Conservation (phyloP, 2,888 invertebrate species). For the Thyatira batis region DNA sequence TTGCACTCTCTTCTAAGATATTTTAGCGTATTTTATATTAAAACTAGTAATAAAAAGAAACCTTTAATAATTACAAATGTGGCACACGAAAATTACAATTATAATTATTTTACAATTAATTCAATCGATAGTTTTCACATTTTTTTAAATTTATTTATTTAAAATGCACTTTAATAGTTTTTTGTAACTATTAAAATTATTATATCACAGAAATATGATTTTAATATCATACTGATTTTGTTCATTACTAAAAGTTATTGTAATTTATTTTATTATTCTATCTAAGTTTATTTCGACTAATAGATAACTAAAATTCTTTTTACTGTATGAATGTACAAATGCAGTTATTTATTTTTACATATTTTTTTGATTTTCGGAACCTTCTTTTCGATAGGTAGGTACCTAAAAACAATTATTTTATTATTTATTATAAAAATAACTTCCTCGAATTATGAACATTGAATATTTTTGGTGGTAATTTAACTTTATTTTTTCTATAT, state of each 20-base stretch:
- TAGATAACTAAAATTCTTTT: neutral
- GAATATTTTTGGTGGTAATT: too few relatives aligned
- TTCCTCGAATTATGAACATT: neutral
- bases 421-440: neutral
- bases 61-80: constrained; percentile 3
- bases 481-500: too few relatives aligned
- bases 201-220: constrained; percentile 56
- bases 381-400: too few relatives aligned
- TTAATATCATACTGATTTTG: constrained; percentile 33
- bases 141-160: constrained; percentile 28
- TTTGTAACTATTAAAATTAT: constrained; percentile 46
- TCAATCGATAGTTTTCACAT: constrained; percentile 10
- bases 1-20: constrained; percentile 22
- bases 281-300: constrained; percentile 9
- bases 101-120: constrained; percentile 16
- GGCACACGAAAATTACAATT: constrained; percentile 17
- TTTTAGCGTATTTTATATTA: constrained; percentile 1
- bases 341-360: too few relatives aligned
- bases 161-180: constrained; percentile 40
- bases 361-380: too few relatives aligned
- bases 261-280: constrained; percentile 17
- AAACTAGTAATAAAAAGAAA: neutral
- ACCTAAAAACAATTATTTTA: neutral
- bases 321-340: neutral
- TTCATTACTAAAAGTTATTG: constrained; percentile 13